Percentiles rank a stretch among this genome's conserved stretches.
Evolutionary conservation across 2,113 vertebrate genomes (phyloP).

Genomic region (Microcebus jonahi): DNA sequence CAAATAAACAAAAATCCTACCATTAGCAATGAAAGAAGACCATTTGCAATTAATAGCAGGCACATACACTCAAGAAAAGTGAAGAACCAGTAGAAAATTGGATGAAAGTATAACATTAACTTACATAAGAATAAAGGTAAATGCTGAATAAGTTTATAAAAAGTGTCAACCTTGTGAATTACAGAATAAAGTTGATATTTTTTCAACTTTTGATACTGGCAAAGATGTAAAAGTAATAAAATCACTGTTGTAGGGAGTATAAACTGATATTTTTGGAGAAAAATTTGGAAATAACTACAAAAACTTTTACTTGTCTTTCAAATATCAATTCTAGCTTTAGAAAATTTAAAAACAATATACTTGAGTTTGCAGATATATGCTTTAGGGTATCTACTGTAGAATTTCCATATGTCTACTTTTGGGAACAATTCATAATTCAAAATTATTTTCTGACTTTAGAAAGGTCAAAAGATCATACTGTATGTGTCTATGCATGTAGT

Average conservation of each 20-base stretch:
- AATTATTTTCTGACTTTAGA: constrained; percentile 8
- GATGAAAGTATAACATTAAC: neutral
- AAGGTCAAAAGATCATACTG: neutral
- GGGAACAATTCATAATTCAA: neutral
- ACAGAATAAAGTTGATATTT: neutral
- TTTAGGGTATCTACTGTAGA: neutral
- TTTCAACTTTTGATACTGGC: neutral
- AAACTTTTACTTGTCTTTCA: neutral
- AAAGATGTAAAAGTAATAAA: neutral
- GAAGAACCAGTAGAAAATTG: neutral
- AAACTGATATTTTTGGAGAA: neutral
- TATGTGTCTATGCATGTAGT: neutral
- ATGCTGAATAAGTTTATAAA: neutral
- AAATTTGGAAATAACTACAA: neutral
- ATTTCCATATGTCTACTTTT: neutral
- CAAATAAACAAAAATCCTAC: neutral
- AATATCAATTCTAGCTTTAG: neutral
- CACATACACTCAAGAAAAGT: neutral
- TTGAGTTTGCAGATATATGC: neutral
- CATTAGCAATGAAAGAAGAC: neutral
- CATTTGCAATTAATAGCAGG: neutral
- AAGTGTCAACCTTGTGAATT: neutral
- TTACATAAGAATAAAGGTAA: neutral
- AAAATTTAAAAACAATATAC: neutral
- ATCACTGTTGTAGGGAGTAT: neutral